Base-by-base conservation (phyloP, 2,888 invertebrate species). In the Alloplasta piceator region DNA sequence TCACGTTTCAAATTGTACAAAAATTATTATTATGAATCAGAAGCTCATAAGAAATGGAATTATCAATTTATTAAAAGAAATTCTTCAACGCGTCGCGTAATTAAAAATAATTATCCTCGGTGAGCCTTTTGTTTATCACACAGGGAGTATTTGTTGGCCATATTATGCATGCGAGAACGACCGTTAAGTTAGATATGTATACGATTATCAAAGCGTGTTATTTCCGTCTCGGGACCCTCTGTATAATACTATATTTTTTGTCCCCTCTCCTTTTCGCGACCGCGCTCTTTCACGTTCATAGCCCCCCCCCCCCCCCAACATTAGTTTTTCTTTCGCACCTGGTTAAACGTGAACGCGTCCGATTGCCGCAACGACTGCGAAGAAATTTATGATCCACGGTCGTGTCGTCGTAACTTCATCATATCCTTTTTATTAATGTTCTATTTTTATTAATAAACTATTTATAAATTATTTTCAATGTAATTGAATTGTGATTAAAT, bases 171-270 rank as follows among this genome's bases (percentile, higher is more conserved):
- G 39, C 39, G 36, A 38, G 50, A 64, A 46, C 50, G 36, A 26
- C 36, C 50, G 38, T 64, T 50, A 50, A 64, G 64, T 10, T 39
- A 36, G 52, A 12, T 26, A 48, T 48, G 50, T 12, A 64, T 41
- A 64, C 64, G 63, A 48, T 76, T 66, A 76, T 70, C 48, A 56
- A 76, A 70, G 38, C 16, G 61, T 52, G 38, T 68, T 64, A 64
- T 64, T 50, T 64, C 48, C 64, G 64, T 64, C 50, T 48, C 64
- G 48, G 10, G 60, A 14, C 14, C 9, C 50, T 10, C 64, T 12
- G 5, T 46, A 12, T 38, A 9, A 36, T 5, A 12, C 50, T 26
- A 6, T 50, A 12, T 43, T 36, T 50, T 46, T 36, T 38, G 36
- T 5, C 36, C 9, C 6, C n/a, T 38, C 38, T 26, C 12, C 14